Evolutionary conservation across 2,888 invertebrate species (phyloP), one percentile per base, ranked within the genome.

Genomic region (Leucozona laternaria): DNA sequence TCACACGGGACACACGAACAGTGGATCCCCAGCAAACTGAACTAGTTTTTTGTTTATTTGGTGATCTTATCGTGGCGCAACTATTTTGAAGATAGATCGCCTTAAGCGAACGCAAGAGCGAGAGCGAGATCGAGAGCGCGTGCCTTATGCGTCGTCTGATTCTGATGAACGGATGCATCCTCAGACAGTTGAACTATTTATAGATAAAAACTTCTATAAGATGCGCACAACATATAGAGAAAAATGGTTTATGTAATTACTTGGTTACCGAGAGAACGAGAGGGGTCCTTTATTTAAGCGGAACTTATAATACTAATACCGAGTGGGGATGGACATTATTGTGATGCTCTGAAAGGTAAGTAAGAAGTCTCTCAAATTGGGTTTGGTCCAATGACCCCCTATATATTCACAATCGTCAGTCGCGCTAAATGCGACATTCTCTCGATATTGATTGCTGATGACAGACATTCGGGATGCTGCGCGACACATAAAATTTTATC

Each of bases 11-110:
- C 82, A 82, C 86, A 78, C 78, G 50, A 78, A 82, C 70, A 57
- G 48, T 73, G 82, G 85, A 86, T 82, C 86, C 86, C 86, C 86
- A 86, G 86, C 86, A 86, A 86, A 86, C 82, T 86, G 86, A 86
- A 78, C 86, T 86, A 86, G 82, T 86, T 86, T 86, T 82, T 86
- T 78, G 86, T 86, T 86, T 86, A 86, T 86, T 86, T 86, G 73
- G 75, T 86, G 64, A 79, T 86, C 68, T 72, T 85, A 85, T 81
- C 73, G 81, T 73, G 72, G 82, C 78, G 78, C 77, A 78, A 82
- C 82, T 78, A 82, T 86, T 82, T 86, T 79, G 20, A 73, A 77
- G 82, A 64, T 70, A 25, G 17, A 48, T 66, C 66, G 71, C 25
- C 31, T 40, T 40, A 57, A 79, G 55, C 66, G 66, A 73, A 75